Percentiles rank a stretch among this genome's conserved stretches.
Evolutionary conservation across 2,113 vertebrate species (phyloP).

Genomic region (Astatoreochromis straeleni): DNA sequence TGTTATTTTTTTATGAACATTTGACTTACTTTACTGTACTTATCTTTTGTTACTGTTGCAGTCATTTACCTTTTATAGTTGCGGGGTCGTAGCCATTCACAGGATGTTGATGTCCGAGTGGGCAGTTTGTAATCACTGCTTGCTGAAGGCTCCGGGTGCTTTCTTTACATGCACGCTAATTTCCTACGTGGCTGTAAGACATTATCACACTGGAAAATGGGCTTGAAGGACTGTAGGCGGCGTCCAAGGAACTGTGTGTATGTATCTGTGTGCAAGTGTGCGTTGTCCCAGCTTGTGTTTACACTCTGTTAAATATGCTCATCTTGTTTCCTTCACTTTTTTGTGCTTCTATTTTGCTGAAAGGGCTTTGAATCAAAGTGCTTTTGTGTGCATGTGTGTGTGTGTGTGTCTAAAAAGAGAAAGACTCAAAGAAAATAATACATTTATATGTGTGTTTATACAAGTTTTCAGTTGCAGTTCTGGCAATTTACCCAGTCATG

Average conservation of each 20-base stretch:
- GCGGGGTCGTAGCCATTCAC: neutral
- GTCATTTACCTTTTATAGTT: slow-evolving; percentile 4
- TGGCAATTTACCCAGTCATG: slow-evolving; percentile 34
- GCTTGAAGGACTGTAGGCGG: slow-evolving; percentile 21
- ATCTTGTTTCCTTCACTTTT: neutral
- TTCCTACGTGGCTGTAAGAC: slow-evolving; percentile 53
- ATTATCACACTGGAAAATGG: slow-evolving; percentile 67
- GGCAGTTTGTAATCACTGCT: slow-evolving; percentile 28
- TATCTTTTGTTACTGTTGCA: neutral
- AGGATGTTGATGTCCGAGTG: slow-evolving; percentile 21
- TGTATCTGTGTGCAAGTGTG: neutral
- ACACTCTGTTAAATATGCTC: slow-evolving; percentile 26
- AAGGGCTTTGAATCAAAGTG: neutral
- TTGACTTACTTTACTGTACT: neutral
- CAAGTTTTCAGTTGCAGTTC: neutral
- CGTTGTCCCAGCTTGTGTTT: slow-evolving; percentile 15
- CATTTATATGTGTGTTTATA: neutral
- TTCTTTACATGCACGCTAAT: slow-evolving; percentile 25
- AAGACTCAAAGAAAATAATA: neutral
- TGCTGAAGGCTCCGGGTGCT: neutral
- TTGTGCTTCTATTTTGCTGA: neutral
- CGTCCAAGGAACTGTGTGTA: slow-evolving; percentile 19
- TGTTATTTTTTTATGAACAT: neutral
- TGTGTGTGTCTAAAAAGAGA: neutral
- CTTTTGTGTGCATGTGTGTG: neutral